Evolutionary conservation across 1,140 invertebrate genomes (phyloP), one percentile per base, ranked within the genome.

Genomic region (Nephotettix cincticeps): DNA sequence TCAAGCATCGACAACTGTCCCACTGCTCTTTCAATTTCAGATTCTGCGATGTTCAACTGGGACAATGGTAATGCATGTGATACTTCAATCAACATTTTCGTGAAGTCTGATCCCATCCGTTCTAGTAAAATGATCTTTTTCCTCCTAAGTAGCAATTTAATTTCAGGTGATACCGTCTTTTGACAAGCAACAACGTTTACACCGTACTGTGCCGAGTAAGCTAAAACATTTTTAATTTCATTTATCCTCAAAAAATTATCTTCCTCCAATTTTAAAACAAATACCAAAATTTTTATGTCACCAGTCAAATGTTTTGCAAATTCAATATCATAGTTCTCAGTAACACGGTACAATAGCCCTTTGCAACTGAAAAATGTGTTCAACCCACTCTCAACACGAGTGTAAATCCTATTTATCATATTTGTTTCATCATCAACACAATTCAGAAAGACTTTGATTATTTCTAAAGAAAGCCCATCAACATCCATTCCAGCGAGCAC

Each of bases 101-200:
- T 56, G 17, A 66, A 23, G 11, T 71, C 40, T 19, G 61, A 63
- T 11, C 70, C 70, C 63, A 71, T 51, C 21, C 70, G 27, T 29
- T 71, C 40, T n/a, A 71, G 19, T 30, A 71, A 27, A 1, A 71
- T 23, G 9, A 71, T 61, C 27, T 28, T 29, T 51, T 51, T 71
- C 27, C 70, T 29, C 27, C 30, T 71, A 11, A 71, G 43, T 30
- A 30, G 54, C 36, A 71, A 65, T 27, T 43, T 32, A 23, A 71
- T 32, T 28, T 47, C 40, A 45, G n/a, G 19, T 51, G 64, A 27
- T 54, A 71, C 61, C 17, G 54, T 47, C 51, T 71, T 65, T 23
- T 71, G 70, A 71, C 70, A 66, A 9, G 70, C 70, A 14, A 71
- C 36, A 25, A 71, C 27, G 13, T 51, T 45, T 6, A 66, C 29